Conservation (phyloP, 2,797 vertebrate genomes). For the Intellagama lesueurii region DNA sequence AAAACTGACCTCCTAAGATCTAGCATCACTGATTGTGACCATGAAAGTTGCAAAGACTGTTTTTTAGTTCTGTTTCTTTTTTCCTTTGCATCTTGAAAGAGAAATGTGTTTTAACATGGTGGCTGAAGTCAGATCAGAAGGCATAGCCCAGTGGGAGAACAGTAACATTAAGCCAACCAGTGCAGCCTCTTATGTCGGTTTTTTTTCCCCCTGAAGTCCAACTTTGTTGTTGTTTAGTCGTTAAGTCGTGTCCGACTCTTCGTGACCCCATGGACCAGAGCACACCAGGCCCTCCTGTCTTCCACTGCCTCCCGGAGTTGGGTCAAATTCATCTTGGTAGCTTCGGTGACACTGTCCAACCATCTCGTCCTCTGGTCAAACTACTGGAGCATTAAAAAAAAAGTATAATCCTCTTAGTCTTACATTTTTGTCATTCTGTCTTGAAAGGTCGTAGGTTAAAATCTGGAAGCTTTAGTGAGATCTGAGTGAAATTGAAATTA, state of each 20-base stretch:
- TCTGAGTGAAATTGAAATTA: not conserved
- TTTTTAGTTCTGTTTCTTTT: not conserved
- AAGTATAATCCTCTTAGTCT: not conserved
- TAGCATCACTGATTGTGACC: not conserved
- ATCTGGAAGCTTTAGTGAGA: not conserved
- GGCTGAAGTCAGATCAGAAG: too few relatives aligned
- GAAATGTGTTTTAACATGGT: not conserved
- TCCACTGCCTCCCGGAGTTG: too few relatives aligned
- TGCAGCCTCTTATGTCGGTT: not conserved
- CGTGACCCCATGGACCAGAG: too few relatives aligned
- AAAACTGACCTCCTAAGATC: not conserved
- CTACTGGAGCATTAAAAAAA: too few relatives aligned
- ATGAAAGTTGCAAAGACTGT: not conserved
- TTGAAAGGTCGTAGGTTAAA: not conserved
- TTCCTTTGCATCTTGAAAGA: too few relatives aligned
- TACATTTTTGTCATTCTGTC: not conserved
- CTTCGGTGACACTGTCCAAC: too few relatives aligned
- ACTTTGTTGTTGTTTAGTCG: too few relatives aligned
- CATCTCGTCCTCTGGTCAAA: not conserved
- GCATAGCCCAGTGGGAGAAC: not conserved
- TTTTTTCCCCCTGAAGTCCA: not conserved
- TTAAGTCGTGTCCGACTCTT: too few relatives aligned
- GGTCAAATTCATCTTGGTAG: too few relatives aligned
- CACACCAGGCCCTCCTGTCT: too few relatives aligned
- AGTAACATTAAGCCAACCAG: not conserved